Percentiles rank a stretch among this genome's conserved stretches.
These are phyloP conservation scores for Stichodactyla mertensii DNA, from an alignment of 64 coral and sea anemone species.

Conservation along the genomic window DNA sequence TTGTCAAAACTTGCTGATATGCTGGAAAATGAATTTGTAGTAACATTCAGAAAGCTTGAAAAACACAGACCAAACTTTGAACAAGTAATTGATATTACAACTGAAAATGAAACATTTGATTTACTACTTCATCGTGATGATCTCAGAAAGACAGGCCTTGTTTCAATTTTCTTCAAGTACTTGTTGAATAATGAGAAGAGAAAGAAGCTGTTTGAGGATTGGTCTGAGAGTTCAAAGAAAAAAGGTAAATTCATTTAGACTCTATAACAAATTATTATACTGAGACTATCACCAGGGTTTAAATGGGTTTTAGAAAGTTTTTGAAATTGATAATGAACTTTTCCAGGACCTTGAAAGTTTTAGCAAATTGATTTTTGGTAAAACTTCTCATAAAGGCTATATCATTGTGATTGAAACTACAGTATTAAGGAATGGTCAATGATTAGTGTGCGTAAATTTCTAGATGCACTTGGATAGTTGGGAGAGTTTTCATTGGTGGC, in stretches of 20 bases:
- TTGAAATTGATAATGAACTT: too few relatives aligned
- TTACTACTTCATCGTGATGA: not conserved
- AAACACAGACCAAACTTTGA: conserved; percentile 39
- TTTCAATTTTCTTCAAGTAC: conserved; percentile 17
- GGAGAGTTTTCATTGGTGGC: not conserved
- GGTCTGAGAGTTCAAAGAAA: not conserved
- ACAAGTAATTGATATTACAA: not conserved
- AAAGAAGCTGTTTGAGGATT: not conserved
- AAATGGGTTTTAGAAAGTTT: too few relatives aligned
- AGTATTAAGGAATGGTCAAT: too few relatives aligned
- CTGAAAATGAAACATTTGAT: conserved; percentile 6
- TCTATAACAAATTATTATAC: too few relatives aligned
- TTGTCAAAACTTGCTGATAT: too few relatives aligned
- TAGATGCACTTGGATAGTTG: too few relatives aligned
- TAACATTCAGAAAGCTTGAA: conserved; percentile 28
- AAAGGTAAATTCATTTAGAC: not conserved
- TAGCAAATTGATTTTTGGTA: too few relatives aligned
- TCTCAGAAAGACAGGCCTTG: not conserved
- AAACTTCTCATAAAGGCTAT: too few relatives aligned
- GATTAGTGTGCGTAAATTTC: too few relatives aligned
- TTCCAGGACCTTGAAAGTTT: too few relatives aligned
- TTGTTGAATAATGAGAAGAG: not conserved
- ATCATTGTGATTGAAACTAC: too few relatives aligned
- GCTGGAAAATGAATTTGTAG: conserved; percentile 28
- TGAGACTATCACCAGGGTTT: too few relatives aligned